A percentile compares a stretch with the other conserved stretches of the same genome.
These are phyloP conservation scores for Morpho achilles DNA, from an alignment of 2,888 invertebrate genomes.

Conservation along the genomic window DNA sequence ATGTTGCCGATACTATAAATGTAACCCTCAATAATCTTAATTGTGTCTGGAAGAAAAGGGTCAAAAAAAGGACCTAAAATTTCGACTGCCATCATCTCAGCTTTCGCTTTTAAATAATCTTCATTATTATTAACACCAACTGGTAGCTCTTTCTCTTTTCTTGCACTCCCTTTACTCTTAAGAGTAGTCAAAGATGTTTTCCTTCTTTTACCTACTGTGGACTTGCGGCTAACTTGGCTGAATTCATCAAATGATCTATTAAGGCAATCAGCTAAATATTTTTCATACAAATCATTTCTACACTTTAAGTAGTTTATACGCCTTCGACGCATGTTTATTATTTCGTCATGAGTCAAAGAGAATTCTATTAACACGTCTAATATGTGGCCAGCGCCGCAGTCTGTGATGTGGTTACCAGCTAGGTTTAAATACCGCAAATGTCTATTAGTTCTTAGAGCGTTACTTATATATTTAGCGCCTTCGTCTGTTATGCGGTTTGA, in stretches of 20 bases:
- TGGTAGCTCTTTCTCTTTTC: slow-evolving; percentile 25
- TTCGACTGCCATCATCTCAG: slow-evolving; percentile 35
- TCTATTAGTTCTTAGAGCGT: slow-evolving; percentile 51
- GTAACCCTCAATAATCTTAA: slow-evolving; percentile 30
- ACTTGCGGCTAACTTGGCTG: slow-evolving; percentile 27
- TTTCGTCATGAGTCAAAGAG: slow-evolving; percentile 41
- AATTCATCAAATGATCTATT: slow-evolving; percentile 28
- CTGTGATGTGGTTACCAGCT: slow-evolving; percentile 48
- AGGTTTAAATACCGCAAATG: slow-evolving; percentile 55
- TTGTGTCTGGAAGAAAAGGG: slow-evolving; percentile 35
- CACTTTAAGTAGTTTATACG: slow-evolving; percentile 28
- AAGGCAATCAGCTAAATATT: slow-evolving; percentile 23
- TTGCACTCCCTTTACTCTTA: slow-evolving; percentile 23
- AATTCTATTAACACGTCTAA: slow-evolving; percentile 45
- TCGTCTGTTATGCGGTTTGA: slow-evolving; percentile 54
- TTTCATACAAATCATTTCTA: slow-evolving; percentile 24
- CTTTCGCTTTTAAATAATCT: slow-evolving; percentile 32
- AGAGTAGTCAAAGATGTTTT: slow-evolving; percentile 24
- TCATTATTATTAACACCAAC: slow-evolving; percentile 12
- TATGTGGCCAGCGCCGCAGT: slow-evolving; percentile 44
- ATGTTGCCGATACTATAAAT: slow-evolving; percentile 45
- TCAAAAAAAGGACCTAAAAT: slow-evolving; percentile 39
- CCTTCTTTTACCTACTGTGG: slow-evolving; percentile 19
- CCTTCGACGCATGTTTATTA: slow-evolving; percentile 31
- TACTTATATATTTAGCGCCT: slow-evolving; percentile 45